These are phyloP conservation scores for Machimus rusticus DNA, from an alignment of 2,888 invertebrate genomes.

Conservation along the genomic window DNA sequence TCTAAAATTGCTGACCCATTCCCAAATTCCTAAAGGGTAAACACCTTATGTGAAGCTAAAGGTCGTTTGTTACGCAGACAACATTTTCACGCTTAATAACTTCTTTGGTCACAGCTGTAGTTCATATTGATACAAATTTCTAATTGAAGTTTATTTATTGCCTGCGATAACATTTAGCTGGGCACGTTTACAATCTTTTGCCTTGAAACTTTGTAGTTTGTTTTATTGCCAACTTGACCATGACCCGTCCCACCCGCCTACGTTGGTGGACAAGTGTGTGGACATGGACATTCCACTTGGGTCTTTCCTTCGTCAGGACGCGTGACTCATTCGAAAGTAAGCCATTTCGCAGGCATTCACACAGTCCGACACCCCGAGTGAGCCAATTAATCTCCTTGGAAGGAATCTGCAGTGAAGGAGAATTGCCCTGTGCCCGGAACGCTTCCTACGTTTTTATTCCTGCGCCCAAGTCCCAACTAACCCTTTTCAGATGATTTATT, in stretches of 20 bases:
- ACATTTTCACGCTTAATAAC: not conserved
- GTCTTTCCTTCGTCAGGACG: not conserved
- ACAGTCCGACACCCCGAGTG: not conserved
- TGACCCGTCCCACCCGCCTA: not conserved
- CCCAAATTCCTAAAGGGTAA: too few species aligned
- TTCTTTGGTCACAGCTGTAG: not conserved
- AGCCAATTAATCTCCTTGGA: not conserved
- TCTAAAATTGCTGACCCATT: too few species aligned
- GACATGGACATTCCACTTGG: not conserved
- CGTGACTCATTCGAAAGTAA: not conserved
- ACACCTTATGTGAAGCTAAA: too few species aligned
- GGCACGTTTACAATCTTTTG: not conserved
- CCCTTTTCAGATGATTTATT: conserved; percentile 15
- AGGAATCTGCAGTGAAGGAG: not conserved
- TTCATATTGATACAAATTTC: not conserved
- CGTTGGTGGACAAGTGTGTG: not conserved
- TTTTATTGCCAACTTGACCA: not conserved
- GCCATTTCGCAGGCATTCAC: not conserved
- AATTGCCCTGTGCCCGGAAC: not conserved
- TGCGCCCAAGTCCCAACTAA: not conserved
- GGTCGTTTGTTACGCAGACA: too few species aligned
- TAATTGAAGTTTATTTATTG: not conserved
- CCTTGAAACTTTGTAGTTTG: not conserved
- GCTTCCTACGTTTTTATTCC: not conserved
- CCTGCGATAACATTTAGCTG: not conserved